Evolutionary conservation across 2,113 vertebrate species (phyloP).

Genomic region (Sisor rabdophorus): DNA sequence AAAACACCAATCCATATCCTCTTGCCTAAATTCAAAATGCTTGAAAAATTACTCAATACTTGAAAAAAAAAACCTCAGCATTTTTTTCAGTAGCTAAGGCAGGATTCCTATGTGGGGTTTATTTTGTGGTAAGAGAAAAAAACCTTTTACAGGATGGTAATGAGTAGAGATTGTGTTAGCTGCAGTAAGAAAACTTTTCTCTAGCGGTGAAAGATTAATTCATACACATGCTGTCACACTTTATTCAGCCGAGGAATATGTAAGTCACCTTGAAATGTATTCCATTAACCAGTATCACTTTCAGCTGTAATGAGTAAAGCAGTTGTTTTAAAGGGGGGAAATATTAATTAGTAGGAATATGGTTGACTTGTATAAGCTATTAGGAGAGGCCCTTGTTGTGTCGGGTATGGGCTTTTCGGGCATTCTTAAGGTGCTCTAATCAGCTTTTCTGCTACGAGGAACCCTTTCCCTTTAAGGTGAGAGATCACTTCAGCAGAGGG

Average conservation of each 20-base stretch:
- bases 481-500: too few relatives aligned
- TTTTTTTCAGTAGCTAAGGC: neutral
- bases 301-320: neutral
- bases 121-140: neutral
- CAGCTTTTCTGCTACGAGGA: too few relatives aligned
- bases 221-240: neutral
- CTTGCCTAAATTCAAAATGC: neutral
- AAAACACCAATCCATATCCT: neutral
- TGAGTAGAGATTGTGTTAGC: neutral
- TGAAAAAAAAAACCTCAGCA: neutral
- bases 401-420: too few relatives aligned
- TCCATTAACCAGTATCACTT: neutral
- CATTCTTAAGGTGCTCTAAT: too few relatives aligned
- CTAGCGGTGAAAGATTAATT: neutral
- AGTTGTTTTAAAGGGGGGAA: neutral
- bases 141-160: neutral
- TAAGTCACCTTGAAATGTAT: neutral
- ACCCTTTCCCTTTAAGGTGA: too few relatives aligned
- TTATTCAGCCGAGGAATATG: neutral
- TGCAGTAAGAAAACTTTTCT: neutral
- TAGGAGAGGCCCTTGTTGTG: too few relatives aligned
- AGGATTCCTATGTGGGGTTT: neutral
- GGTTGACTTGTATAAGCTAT: too few relatives aligned
- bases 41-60: neutral
- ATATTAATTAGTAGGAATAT: neutral